These are phyloP conservation scores for Varecia variegata DNA, from an alignment of 2,797 vertebrate species.

Conservation along the genomic window DNA sequence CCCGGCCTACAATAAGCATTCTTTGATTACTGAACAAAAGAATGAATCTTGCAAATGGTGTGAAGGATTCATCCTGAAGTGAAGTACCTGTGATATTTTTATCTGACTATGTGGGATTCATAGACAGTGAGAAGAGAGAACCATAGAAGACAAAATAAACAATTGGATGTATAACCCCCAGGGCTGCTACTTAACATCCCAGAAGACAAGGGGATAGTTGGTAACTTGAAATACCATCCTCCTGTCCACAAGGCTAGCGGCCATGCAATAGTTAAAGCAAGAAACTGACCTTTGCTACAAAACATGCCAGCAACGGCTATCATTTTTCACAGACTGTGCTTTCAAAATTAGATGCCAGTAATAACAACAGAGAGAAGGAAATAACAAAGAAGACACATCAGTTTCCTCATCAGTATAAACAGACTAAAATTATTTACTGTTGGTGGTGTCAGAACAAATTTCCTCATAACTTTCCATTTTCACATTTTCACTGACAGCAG, in stretches of 20 bases:
- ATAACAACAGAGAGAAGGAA: neutral
- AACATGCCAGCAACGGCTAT: neutral
- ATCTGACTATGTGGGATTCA: neutral
- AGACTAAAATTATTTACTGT: slow-evolving; percentile 40
- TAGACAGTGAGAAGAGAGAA: neutral
- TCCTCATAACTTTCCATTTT: slow-evolving; percentile 43
- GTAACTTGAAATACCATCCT: neutral
- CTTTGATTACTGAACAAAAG: neutral
- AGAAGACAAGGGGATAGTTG: neutral
- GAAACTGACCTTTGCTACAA: neutral
- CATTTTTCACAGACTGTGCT: neutral
- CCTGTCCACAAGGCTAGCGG: neutral
- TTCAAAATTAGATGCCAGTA: slow-evolving; percentile 31
- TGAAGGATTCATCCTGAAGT: neutral
- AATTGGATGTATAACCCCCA: neutral
- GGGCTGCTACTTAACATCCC: neutral
- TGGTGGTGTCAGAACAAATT: slow-evolving; percentile 46
- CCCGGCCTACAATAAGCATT: neutral
- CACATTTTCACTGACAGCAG: slow-evolving; percentile 52
- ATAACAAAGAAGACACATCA: slow-evolving; percentile 11
- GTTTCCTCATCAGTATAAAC: slow-evolving; percentile 48
- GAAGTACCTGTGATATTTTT: neutral
- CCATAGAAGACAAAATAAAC: neutral
- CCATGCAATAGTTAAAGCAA: neutral
- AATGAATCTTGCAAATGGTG: neutral